Conservation (phyloP, 2,888 invertebrate species). For the Empis livida region DNA sequence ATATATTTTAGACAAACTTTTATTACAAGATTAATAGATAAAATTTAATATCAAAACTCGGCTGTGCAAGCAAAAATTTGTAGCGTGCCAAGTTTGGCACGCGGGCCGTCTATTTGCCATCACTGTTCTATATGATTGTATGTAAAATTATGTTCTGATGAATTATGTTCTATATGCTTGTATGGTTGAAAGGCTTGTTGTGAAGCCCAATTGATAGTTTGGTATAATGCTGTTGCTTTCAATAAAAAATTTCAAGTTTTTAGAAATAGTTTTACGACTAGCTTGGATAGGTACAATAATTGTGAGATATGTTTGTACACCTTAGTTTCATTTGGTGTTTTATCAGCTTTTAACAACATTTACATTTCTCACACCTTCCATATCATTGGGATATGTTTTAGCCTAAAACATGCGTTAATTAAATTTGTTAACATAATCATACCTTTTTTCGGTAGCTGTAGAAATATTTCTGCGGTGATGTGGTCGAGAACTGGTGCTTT, state of each 20-base stretch:
- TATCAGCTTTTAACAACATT: background rate
- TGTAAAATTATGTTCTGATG: no score
- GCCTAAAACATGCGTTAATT: background rate
- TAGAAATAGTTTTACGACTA: conserved; percentile 2
- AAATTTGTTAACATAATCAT: background rate
- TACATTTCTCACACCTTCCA: background rate
- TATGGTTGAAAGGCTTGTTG: conserved; percentile 1
- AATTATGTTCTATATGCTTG: no score
- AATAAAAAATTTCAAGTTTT: background rate
- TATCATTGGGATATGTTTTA: background rate
- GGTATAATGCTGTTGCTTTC: background rate
- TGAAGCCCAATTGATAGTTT: conserved; percentile 2
- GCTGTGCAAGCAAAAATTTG: no score
- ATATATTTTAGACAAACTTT: no score
- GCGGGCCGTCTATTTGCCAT: no score
- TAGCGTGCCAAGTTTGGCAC: no score
- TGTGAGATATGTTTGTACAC: conserved; percentile 3
- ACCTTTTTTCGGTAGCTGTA: background rate
- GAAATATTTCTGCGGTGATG: background rate
- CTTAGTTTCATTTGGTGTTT: background rate
- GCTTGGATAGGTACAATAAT: conserved; percentile 1
- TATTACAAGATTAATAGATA: no score
- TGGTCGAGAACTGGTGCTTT: conserved; percentile 1
- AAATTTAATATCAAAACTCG: no score
- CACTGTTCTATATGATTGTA: no score